A percentile compares a stretch with the other conserved stretches of the same genome.
Conservation (phyloP, 1,140 invertebrate genomes). For the Conopomorpha cramerella region DNA sequence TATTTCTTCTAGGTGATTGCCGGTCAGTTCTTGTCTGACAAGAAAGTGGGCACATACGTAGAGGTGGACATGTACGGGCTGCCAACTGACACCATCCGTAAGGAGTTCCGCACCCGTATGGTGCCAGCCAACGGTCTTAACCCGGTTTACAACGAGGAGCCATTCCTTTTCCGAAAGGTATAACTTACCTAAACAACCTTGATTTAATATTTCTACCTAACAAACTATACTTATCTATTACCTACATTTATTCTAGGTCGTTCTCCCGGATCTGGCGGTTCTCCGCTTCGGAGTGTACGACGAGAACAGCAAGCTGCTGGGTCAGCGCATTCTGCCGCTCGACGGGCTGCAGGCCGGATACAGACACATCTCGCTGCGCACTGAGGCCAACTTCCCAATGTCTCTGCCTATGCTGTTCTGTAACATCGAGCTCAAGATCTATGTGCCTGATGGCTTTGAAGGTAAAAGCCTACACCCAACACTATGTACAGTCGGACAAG, state of each 20-base stretch:
- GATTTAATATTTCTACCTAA: no score
- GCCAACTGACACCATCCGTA: slow-evolving; percentile 97
- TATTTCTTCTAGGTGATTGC: slow-evolving; percentile 82
- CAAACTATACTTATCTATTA: no score
- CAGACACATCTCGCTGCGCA: slow-evolving; percentile 95
- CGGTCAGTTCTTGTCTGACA: slow-evolving; percentile 98
- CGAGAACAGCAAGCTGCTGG: slow-evolving; percentile 95
- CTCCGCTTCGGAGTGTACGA: slow-evolving; percentile 98
- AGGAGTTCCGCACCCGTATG: slow-evolving; percentile 95
- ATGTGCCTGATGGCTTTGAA: slow-evolving; percentile 98
- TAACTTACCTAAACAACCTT: no score
- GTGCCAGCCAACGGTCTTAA: slow-evolving; percentile 97
- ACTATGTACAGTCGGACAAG: no score
- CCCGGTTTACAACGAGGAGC: slow-evolving; percentile 97
- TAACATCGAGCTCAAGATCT: slow-evolving; percentile 99
- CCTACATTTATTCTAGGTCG: no score
- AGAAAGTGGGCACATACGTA: slow-evolving; percentile 98
- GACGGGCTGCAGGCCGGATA: slow-evolving; percentile 98
- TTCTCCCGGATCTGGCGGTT: slow-evolving; percentile 96
- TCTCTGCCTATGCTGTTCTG: slow-evolving; percentile 98
- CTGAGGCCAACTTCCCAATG: slow-evolving; percentile 99
- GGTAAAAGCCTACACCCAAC: no score
- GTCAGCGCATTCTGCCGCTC: slow-evolving; percentile 95
- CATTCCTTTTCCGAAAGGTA: slow-evolving; percentile 97
- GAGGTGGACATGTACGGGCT: slow-evolving; percentile 99